Conservation (phyloP, 2,888 invertebrate species). For the Rugalucina vietnamica region DNA sequence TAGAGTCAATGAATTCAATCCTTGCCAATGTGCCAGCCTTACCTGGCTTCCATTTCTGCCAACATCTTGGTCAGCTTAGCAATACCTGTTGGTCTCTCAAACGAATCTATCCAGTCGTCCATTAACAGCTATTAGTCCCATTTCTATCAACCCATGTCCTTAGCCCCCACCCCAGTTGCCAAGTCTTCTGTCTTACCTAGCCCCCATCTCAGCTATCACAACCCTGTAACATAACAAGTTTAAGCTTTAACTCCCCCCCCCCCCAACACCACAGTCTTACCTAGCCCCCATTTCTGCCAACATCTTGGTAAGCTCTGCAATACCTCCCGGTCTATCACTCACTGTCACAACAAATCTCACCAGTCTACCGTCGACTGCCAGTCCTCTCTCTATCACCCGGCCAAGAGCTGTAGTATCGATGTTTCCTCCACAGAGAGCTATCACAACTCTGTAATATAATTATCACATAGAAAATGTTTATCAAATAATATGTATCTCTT, state of each 20-base stretch:
- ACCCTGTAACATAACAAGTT: conserved; percentile 87
- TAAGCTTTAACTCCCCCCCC: neutral
- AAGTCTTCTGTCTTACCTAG: no score
- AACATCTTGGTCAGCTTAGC: conserved; percentile 92
- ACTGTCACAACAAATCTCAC: conserved; percentile 87
- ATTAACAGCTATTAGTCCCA: conserved; percentile 94
- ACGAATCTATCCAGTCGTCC: conserved; percentile 88
- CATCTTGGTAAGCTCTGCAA: conserved; percentile 92
- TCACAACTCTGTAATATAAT: conserved; percentile 88
- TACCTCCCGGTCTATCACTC: conserved; percentile 94
- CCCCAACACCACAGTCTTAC: conserved; percentile 60
- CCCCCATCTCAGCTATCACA: conserved; percentile 91
- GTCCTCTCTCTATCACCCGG: conserved; percentile 93
- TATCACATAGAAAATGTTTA: no score
- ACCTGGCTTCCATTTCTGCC: conserved; percentile 89
- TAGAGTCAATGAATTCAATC: no score
- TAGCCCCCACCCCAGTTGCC: conserved; percentile 93
- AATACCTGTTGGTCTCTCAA: conserved; percentile 94
- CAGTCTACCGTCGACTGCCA: conserved; percentile 92
- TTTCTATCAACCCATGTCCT: conserved; percentile 94
- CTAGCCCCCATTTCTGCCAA: conserved; percentile 90
- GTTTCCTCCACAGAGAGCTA: conserved; percentile 93
- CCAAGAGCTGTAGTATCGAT: conserved; percentile 96
- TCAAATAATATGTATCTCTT: no score
- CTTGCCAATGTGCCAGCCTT: no score